Evolutionary conservation across 2,113 vertebrate genomes (phyloP).

Genomic region (Sphyrna mokarran): DNA sequence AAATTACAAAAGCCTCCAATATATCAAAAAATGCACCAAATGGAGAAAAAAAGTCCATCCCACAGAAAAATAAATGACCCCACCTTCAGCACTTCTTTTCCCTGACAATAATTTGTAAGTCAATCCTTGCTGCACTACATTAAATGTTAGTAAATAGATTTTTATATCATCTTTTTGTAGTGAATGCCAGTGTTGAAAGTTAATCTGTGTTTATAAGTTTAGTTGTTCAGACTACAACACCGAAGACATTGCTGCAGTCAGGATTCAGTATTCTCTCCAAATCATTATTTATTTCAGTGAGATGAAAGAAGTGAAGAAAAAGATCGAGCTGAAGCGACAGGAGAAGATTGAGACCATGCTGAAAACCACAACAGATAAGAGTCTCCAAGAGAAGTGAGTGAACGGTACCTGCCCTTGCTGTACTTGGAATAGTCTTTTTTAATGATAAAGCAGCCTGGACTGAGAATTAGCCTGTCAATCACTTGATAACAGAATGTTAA

Average conservation of each 20-base stretch:
- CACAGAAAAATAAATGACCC: too few relatives aligned
- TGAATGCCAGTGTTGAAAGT: not conserved
- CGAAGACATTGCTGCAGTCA: not conserved
- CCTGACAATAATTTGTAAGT: not conserved
- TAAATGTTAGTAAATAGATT: not conserved
- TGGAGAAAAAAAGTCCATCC: too few relatives aligned
- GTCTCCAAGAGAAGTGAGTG: constrained; percentile 69
- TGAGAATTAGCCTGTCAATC: not conserved
- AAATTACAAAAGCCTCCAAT: not conserved
- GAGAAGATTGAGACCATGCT: constrained; percentile 58
- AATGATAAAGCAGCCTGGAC: not conserved
- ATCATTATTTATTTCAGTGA: constrained; percentile 54
- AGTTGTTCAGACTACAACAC: not conserved
- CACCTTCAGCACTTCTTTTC: not conserved
- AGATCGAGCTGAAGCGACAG: constrained; percentile 58
- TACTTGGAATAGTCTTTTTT: constrained; percentile 8
- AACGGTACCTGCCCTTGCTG: not conserved
- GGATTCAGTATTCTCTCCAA: not conserved
- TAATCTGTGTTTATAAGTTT: not conserved
- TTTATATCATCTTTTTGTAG: not conserved
- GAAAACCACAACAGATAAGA: constrained; percentile 64
- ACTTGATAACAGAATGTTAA: not conserved
- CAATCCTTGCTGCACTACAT: not conserved
- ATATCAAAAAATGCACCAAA: not conserved
- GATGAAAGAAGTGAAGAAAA: constrained; percentile 76